A percentile compares a stretch with the other conserved stretches of the same genome.
These are phyloP conservation scores for Stomatorhinus ivindoensis DNA, from an alignment of 2,113 vertebrate genomes.

Conservation along the genomic window DNA sequence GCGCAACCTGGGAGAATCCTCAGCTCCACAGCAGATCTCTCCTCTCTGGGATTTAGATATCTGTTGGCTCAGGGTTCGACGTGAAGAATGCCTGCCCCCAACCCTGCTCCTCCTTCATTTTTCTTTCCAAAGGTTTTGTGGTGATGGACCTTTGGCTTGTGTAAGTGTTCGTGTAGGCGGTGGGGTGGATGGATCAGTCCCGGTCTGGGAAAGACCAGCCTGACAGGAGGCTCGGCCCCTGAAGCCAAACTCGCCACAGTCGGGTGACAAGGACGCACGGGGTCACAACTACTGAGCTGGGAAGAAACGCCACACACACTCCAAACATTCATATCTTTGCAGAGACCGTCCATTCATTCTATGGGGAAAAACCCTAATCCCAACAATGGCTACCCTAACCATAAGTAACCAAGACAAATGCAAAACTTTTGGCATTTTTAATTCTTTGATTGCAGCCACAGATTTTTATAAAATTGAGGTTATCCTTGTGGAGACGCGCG, in stretches of 20 bases:
- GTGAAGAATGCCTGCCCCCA: background rate
- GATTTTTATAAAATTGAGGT: background rate
- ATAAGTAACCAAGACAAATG: background rate
- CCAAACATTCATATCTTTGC: background rate
- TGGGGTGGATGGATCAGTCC: background rate
- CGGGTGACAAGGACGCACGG: background rate
- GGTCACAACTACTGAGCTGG: background rate
- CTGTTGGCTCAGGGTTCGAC: conserved; percentile 5
- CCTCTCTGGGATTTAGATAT: background rate
- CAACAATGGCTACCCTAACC: background rate
- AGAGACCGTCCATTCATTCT: background rate
- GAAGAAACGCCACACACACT: background rate
- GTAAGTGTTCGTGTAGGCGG: conserved; percentile 3
- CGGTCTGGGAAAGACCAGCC: background rate
- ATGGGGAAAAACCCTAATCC: background rate
- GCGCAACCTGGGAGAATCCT: background rate
- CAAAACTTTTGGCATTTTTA: background rate
- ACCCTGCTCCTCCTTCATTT: conserved; percentile 10
- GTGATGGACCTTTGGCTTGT: conserved; percentile 21
- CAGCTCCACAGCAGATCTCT: background rate
- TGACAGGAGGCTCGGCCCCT: background rate
- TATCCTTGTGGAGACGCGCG: background rate
- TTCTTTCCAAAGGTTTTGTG: conserved; percentile 28
- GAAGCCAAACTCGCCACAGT: background rate
- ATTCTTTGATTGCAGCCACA: background rate